Base-by-base conservation (phyloP, 1,140 invertebrate genomes). In the Colletes latitarsis region DNA sequence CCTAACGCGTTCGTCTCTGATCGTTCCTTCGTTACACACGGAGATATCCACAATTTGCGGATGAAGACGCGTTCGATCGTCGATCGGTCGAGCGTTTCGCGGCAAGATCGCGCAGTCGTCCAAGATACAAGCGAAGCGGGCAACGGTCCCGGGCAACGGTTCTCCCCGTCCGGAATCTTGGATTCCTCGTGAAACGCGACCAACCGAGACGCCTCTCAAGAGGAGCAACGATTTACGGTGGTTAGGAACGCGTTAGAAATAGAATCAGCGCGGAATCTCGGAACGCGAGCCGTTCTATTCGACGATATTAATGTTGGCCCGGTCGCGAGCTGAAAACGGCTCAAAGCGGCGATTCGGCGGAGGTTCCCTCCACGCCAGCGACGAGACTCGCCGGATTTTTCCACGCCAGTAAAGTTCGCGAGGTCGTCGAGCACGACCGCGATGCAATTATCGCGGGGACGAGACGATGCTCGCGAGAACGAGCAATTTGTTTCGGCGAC, bases 401-500 rank as follows among this genome's bases (percentile, higher is more conserved):
- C 72, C 67, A 19, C 53, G 43, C 10, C 41, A 43, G 46, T 14
- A 30, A 10, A 30, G 49, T 53, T 57, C 21, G 14, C 76, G 75
- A 52, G 53, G 30, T 55, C 82, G 81, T 68, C 64, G 43, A 53
- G 82, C 64, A 21, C 55, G 69, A 63, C 49, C 66, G 30, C 30
- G 57, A 46, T 17, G 78, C 82, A 85, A 88, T 88, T 87, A 87
- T 77, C 75, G 78, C 62, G 70, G 55, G 58, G 75, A 52, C 53
- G 70, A 73, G 55, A 52, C 52, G 75, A 60, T 55, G 62, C 82
- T 72, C 66, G 55, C n/a, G 75, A 85, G 84, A 74, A 82, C 87
- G 88, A 82, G 82, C 86, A 86, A 88, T 90, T 90, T 89, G 89
- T 91, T 90, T 90, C 77, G 84, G 83, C 86, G 87, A 87, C 90